Evolutionary conservation across 2,888 invertebrate genomes (phyloP).

Genomic region (Geotrupes spiniger): DNA sequence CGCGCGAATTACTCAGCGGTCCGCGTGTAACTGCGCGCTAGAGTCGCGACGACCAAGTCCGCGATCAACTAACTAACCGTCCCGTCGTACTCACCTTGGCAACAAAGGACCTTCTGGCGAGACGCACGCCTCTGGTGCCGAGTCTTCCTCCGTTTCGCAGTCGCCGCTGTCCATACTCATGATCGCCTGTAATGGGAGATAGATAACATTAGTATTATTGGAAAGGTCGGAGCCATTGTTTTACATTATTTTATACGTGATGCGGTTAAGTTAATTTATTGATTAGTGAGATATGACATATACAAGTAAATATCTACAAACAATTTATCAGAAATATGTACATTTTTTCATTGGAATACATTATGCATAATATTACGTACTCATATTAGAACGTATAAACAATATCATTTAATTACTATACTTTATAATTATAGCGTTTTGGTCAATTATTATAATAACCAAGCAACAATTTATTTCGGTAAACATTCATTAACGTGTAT

Average conservation of each 20-base stretch:
- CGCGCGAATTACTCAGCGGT: constrained; percentile 29
- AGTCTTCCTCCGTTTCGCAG: constrained; percentile 48
- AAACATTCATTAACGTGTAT: too few species aligned
- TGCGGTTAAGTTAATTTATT: not conserved
- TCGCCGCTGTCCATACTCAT: constrained; percentile 43
- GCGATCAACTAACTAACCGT: constrained; percentile 18
- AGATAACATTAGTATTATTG: constrained; percentile 18
- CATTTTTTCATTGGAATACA: too few species aligned
- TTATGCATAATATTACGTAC: too few species aligned
- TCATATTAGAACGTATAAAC: too few species aligned
- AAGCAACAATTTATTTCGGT: too few species aligned
- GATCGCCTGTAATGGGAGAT: constrained; percentile 4
- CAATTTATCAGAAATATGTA: too few species aligned
- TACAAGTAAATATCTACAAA: too few species aligned
- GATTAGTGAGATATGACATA: too few species aligned
- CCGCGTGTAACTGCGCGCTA: constrained; percentile 29
- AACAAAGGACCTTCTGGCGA: constrained; percentile 43
- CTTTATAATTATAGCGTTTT: too few species aligned
- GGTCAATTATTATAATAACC: too few species aligned
- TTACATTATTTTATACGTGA: not conserved
- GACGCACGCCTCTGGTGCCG: constrained; percentile 48
- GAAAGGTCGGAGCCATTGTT: constrained; percentile 22
- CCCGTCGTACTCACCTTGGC: constrained; percentile 41
- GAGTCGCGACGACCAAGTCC: constrained; percentile 15
- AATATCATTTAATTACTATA: too few species aligned